Evolutionary conservation across 2,113 vertebrate genomes (phyloP).

Genomic region (Phaethornis superciliosus): DNA sequence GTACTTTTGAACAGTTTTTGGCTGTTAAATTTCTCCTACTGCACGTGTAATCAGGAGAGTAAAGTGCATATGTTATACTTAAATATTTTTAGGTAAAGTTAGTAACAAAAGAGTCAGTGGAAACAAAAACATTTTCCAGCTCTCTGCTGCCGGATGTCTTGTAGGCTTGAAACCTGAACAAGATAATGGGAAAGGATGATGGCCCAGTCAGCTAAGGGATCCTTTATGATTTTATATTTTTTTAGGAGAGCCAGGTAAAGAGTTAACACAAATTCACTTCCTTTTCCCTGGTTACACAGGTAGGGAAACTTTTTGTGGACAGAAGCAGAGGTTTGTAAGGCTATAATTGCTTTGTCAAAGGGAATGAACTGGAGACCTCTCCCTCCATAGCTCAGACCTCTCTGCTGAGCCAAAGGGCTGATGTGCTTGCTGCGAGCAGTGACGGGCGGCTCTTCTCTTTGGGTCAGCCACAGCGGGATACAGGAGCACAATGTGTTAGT

Average conservation of each 20-base stretch:
- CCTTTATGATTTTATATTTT: not conserved
- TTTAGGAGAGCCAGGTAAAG: not conserved
- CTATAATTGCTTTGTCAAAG: not conserved
- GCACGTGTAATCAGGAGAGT: not conserved
- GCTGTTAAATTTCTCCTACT: not conserved
- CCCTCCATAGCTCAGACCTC: fast-evolving
- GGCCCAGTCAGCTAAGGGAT: not conserved
- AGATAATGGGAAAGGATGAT: not conserved
- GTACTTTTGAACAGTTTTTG: not conserved
- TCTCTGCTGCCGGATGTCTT: not conserved
- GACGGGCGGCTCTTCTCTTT: not conserved
- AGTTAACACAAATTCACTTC: not conserved
- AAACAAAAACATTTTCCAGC: not conserved
- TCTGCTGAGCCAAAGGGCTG: not conserved
- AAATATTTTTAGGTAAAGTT: not conserved
- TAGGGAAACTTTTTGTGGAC: not conserved
- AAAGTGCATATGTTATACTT: not conserved
- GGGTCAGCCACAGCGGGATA: not conserved
- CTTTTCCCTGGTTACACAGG: not conserved
- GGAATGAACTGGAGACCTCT: not conserved
- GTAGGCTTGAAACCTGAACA: not conserved
- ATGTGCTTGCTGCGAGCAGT: fast-evolving
- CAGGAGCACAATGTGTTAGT: not conserved
- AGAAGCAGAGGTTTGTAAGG: not conserved
- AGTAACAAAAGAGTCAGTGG: not conserved